These are phyloP conservation scores for Hemicordylus capensis DNA, from an alignment of 2,113 vertebrate genomes.

Conservation along the genomic window DNA sequence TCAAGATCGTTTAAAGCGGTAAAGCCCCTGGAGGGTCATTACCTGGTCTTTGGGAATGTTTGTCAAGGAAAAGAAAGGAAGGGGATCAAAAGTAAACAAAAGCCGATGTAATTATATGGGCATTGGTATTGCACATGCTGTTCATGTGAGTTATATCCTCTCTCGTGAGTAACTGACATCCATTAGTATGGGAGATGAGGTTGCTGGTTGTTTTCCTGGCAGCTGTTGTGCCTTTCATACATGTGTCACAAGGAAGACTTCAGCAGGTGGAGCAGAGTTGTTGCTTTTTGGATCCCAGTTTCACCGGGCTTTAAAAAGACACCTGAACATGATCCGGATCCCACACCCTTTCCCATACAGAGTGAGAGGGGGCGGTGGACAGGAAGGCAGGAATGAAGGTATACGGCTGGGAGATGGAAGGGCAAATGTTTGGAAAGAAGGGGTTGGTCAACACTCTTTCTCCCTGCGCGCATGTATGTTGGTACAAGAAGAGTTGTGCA, in stretches of 20 bases:
- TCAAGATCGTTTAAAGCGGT: slow-evolving; percentile 59
- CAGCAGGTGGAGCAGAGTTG: background rate
- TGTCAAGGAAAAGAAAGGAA: slow-evolving; percentile 41
- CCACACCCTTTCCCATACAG: background rate
- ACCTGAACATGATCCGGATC: background rate
- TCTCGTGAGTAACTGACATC: background rate
- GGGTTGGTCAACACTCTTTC: background rate
- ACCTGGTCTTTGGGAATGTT: slow-evolving; percentile 69
- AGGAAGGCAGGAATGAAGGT: background rate
- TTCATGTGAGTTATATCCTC: slow-evolving; percentile 22
- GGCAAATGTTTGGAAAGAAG: background rate
- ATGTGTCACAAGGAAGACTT: background rate
- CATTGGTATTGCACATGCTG: slow-evolving; percentile 42
- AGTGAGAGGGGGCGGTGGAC: background rate
- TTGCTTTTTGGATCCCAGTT: background rate
- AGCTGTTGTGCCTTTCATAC: background rate
- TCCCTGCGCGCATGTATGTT: background rate
- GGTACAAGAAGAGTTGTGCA: background rate
- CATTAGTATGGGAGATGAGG: background rate
- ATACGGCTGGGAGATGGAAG: background rate
- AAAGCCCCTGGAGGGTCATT: slow-evolving; percentile 55
- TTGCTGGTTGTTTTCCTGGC: background rate
- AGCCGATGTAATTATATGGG: slow-evolving; percentile 49
- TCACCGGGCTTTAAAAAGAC: background rate
- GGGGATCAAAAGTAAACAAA: background rate